These are phyloP conservation scores for Notothenia coriiceps DNA, from an alignment of 2,113 vertebrate genomes.

Conservation along the genomic window DNA sequence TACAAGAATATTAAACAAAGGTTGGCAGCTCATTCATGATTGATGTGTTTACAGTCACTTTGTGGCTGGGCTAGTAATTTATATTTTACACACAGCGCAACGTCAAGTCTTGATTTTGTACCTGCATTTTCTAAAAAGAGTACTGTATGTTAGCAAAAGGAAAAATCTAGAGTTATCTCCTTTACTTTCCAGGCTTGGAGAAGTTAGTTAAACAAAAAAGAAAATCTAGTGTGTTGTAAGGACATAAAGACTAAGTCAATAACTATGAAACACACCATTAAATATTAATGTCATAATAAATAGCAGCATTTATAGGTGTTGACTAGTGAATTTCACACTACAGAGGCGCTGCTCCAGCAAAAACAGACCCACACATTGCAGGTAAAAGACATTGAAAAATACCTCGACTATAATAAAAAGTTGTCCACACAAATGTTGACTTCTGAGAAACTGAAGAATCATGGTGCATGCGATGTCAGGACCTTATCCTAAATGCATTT, in stretches of 20 bases:
- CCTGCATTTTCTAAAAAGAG: background rate
- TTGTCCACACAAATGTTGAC: constrained; percentile 13
- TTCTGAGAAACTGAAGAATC: constrained; percentile 18
- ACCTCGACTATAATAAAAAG: constrained; percentile 12
- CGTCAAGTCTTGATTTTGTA: constrained; percentile 6
- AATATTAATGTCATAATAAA: constrained; percentile 37
- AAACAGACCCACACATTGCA: constrained; percentile 11
- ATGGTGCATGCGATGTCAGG: constrained; percentile 31
- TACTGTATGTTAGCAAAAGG: background rate
- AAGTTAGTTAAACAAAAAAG: constrained; percentile 6
- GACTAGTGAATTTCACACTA: background rate
- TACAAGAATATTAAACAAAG: constrained; percentile 12
- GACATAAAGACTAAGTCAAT: constrained; percentile 10
- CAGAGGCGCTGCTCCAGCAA: background rate
- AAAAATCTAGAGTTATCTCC: background rate
- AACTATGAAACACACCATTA: constrained; percentile 28
- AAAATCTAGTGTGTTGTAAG: background rate
- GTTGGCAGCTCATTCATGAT: constrained; percentile 1
- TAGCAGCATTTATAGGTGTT: constrained; percentile 16
- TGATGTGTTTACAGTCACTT: background rate
- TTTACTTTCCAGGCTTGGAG: background rate
- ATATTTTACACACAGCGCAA: constrained; percentile 22
- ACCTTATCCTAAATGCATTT: constrained; percentile 53
- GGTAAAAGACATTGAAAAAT: background rate
- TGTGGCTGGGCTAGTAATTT: constrained; percentile 18